Evolutionary conservation across 2,113 vertebrate genomes (phyloP).

Genomic region (Tupaia chinensis): DNA sequence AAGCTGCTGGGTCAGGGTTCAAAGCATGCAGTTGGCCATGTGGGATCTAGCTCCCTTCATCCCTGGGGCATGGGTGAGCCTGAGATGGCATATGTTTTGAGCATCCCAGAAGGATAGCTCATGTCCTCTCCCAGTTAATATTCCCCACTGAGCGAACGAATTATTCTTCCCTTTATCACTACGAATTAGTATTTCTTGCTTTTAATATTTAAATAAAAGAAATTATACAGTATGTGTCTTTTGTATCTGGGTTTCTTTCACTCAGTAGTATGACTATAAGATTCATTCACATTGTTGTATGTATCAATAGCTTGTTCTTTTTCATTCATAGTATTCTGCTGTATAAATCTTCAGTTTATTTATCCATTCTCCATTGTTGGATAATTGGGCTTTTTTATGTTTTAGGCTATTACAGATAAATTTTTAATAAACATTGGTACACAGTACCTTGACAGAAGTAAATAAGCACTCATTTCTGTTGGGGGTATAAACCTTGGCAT

Average conservation of each 20-base stretch:
- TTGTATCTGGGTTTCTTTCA: background rate
- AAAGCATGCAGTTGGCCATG: too few species aligned
- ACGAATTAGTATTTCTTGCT: background rate
- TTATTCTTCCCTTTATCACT: background rate
- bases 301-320: background rate
- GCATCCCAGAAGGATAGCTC: background rate
- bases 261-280: background rate
- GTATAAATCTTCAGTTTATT: background rate
- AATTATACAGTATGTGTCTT: background rate
- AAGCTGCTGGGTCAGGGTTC: too few species aligned
- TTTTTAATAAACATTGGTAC: background rate
- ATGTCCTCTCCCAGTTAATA: background rate
- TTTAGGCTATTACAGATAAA: background rate
- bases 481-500: background rate
- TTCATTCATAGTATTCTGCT: background rate
- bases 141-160: background rate
- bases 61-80: too few species aligned
- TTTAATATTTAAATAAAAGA: background rate
- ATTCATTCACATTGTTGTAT: background rate
- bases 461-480: background rate
- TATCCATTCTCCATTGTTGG: background rate
- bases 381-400: background rate
- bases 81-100: background rate
- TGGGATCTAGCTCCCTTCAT: too few species aligned
- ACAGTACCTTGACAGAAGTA: background rate